These are phyloP conservation scores for Sebastes goodei DNA, from an alignment of 2,797 vertebrate species.

Conservation along the genomic window DNA sequence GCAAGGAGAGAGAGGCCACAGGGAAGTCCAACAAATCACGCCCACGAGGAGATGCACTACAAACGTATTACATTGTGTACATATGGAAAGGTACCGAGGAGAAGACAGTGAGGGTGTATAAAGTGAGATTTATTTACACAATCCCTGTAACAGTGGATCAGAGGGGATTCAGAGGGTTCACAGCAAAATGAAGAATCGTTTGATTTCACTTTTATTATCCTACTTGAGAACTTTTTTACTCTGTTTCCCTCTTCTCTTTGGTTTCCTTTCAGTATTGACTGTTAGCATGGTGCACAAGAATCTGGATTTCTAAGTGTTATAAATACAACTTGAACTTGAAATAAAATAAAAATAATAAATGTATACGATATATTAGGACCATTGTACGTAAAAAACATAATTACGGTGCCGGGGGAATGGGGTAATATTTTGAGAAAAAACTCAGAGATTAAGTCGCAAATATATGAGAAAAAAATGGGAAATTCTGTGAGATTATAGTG, in stretches of 20 bases:
- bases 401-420: too few species aligned
- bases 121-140: constrained; percentile 3
- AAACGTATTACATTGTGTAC: constrained; percentile 27
- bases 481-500: fast-evolving
- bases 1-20: constrained; percentile 50
- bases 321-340: neutral
- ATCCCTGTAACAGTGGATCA: constrained; percentile 23
- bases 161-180: neutral
- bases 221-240: neutral
- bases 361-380: too few species aligned
- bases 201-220: constrained; percentile 2
- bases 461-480: too few species aligned
- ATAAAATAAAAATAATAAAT: too few species aligned
- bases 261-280: neutral
- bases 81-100: constrained; percentile 7
- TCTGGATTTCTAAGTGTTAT: neutral
- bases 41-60: constrained; percentile 61
- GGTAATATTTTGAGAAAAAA: too few species aligned
- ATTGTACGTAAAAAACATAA: too few species aligned
- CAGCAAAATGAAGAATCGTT: neutral
- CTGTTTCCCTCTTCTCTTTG: neutral
- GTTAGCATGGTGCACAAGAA: neutral
- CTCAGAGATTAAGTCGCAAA: too few species aligned
- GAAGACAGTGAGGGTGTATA: neutral
- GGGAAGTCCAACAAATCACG: constrained; percentile 73